These are phyloP conservation scores for Crenuchus spilurus DNA, from an alignment of 2,797 vertebrate genomes.

Conservation along the genomic window DNA sequence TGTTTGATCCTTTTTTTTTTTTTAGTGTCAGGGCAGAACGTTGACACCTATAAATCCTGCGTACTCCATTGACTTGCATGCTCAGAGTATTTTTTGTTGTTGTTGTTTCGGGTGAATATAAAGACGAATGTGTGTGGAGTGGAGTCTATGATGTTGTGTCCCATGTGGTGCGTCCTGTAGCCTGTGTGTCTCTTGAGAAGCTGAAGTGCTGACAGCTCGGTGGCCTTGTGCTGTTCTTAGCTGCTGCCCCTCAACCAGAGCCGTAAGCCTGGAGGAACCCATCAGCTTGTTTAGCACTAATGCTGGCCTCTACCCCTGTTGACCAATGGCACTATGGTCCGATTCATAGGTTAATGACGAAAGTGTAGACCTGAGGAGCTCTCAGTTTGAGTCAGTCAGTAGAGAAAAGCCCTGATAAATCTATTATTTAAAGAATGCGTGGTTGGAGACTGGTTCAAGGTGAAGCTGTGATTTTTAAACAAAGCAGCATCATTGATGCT, in stretches of 20 bases:
- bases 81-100: neutral
- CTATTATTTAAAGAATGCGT: too few species aligned
- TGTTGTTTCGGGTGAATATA: constrained; percentile 2
- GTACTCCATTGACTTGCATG: constrained; percentile 13
- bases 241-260: constrained; percentile 6
- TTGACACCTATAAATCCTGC: constrained; percentile 26
- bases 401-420: too few species aligned
- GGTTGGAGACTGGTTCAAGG: too few species aligned
- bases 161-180: neutral
- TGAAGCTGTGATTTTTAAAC: too few species aligned
- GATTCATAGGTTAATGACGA: neutral
- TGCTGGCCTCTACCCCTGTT: neutral
- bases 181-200: constrained; percentile 15
- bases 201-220: constrained; percentile 18
- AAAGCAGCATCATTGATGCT: too few species aligned
- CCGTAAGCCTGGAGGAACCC: neutral
- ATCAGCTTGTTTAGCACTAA: constrained; percentile 10
- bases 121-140: constrained; percentile 40
- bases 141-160: constrained; percentile 11
- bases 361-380: neutral
- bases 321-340: neutral
- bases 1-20: neutral
- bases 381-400: too few species aligned
- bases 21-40: constrained; percentile 1
- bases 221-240: neutral